Conservation (phyloP, 1,140 invertebrate genomes). For the Lethocerus indicus region DNA sequence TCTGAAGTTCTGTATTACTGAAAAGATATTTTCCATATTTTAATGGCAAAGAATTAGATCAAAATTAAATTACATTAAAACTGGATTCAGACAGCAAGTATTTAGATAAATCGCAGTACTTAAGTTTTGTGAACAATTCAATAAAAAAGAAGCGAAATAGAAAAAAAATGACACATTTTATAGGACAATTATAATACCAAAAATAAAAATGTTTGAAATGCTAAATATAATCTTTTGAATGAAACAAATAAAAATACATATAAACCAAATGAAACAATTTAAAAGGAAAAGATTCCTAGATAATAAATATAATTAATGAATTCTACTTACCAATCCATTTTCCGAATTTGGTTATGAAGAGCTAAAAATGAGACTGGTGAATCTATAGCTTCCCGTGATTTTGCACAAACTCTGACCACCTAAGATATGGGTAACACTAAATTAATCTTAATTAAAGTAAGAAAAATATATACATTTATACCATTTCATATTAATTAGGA, state of each 20-base stretch:
- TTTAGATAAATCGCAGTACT: too few species aligned
- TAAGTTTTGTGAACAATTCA: too few species aligned
- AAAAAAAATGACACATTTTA: too few species aligned
- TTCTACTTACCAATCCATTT: conserved; percentile 49
- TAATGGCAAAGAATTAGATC: background rate
- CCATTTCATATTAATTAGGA: background rate
- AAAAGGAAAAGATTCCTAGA: too few species aligned
- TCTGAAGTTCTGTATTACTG: conserved; percentile 77
- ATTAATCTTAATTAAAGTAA: too few species aligned
- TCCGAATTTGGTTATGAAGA: conserved; percentile 92
- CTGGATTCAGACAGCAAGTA: background rate
- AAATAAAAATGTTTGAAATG: too few species aligned
- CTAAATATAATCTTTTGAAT: too few species aligned
- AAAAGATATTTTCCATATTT: conserved; percentile 11
- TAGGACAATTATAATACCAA: too few species aligned
- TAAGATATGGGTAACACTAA: too few species aligned
- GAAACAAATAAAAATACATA: background rate
- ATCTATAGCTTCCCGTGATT: conserved; percentile 95
- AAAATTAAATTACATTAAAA: background rate
- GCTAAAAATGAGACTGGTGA: conserved; percentile 94
- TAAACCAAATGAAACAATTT: background rate
- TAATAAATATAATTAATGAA: too few species aligned
- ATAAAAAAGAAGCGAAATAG: too few species aligned
- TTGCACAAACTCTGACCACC: conserved; percentile 91
- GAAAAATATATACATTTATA: conserved; percentile 8